A percentile compares a stretch with the other conserved stretches of the same genome.
Conservation (phyloP, 92 coral and sea anemone genomes). For the Pocillopora grandis region DNA sequence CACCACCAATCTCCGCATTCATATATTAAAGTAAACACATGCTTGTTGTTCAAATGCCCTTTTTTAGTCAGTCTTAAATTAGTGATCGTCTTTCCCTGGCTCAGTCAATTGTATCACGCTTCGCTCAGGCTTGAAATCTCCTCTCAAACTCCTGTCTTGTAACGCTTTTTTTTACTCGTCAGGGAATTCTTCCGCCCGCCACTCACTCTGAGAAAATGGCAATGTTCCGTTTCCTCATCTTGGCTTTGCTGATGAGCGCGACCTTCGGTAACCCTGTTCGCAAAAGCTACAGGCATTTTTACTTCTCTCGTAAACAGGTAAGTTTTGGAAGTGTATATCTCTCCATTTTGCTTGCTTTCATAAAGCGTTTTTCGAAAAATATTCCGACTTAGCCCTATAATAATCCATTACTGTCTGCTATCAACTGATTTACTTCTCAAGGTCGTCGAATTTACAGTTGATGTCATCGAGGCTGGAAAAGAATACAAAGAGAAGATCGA, state of each 20-base stretch:
- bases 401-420: background rate
- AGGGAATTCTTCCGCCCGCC: background rate
- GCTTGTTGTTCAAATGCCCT: too few relatives aligned
- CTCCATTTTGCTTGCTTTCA: background rate
- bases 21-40: too few relatives aligned
- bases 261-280: background rate
- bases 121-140: too few relatives aligned
- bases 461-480: constrained; percentile 2
- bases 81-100: too few relatives aligned
- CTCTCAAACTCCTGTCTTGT: background rate
- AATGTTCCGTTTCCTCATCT: background rate
- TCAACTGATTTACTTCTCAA: background rate
- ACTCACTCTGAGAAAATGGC: background rate
- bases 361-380: background rate
- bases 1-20: too few relatives aligned
- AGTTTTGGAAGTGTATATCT: background rate
- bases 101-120: too few relatives aligned
- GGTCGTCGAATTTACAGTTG: constrained; percentile 8
- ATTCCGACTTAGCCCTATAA: background rate
- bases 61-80: too few relatives aligned
- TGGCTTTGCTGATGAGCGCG: background rate
- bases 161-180: background rate
- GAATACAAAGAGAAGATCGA: constrained; percentile 20
- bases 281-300: background rate
- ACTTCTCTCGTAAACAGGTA: background rate